Conservation (phyloP, 2,888 invertebrate genomes). For the Neoaliturus tenellus region DNA sequence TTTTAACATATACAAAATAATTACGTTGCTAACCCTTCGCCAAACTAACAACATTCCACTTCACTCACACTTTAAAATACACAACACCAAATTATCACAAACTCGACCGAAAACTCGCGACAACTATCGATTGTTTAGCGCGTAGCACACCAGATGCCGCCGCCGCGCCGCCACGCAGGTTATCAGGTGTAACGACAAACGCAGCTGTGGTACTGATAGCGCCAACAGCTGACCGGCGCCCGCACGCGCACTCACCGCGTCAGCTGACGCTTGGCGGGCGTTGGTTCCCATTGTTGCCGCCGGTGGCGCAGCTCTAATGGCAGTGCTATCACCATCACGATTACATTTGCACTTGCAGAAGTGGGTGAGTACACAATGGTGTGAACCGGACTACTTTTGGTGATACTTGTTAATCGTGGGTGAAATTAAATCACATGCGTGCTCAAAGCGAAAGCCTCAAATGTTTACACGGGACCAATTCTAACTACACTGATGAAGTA, state of each 20-base stretch:
- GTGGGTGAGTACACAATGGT: constrained; percentile 17
- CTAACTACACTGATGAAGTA: too few relatives aligned
- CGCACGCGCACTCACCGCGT: not conserved
- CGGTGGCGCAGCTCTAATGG: not conserved
- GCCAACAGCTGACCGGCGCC: not conserved
- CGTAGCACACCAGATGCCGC: not conserved
- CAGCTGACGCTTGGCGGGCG: not conserved
- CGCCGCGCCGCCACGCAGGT: not conserved
- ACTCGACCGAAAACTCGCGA: not conserved
- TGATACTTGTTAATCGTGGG: not conserved
- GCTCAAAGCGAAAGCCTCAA: too few relatives aligned
- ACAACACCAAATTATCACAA: not conserved
- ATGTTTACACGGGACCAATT: too few relatives aligned
- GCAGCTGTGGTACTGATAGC: constrained; percentile 13
- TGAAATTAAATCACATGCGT: not conserved
- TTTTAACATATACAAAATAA: too few relatives aligned
- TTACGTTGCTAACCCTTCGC: constrained; percentile 11
- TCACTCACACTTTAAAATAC: not conserved
- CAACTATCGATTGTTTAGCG: constrained; percentile 1
- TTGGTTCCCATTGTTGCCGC: not conserved
- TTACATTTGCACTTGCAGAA: not conserved
- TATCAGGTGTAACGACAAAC: constrained; percentile 33
- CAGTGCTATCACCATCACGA: too few relatives aligned
- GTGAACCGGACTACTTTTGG: constrained; percentile 10
- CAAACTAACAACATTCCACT: not conserved